Conservation (phyloP, 1,140 invertebrate species). For the Pogonomyrmex barbatus region DNA sequence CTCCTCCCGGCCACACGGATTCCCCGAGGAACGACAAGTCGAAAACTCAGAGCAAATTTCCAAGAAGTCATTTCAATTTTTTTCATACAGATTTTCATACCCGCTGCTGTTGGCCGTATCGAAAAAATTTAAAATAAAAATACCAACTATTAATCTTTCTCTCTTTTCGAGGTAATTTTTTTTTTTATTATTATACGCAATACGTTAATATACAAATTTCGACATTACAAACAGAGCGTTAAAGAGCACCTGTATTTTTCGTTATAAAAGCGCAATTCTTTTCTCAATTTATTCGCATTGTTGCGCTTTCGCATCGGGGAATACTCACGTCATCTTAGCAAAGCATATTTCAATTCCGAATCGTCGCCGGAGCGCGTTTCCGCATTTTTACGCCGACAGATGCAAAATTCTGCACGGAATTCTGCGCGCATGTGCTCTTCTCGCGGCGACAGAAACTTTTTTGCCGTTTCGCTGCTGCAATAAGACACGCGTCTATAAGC, state of each 20-base stretch:
- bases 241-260: slow-evolving; percentile 1
- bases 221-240: slow-evolving; percentile 7
- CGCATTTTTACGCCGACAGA: slow-evolving; percentile 54
- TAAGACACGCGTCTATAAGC: slow-evolving; percentile 62
- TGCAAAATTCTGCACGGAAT: slow-evolving; percentile 52
- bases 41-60: not conserved
- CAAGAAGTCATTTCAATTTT: not conserved
- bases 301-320: slow-evolving; percentile 5
- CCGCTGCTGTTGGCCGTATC: not conserved
- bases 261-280: slow-evolving; percentile 16
- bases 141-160: not conserved
- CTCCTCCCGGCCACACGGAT: not conserved
- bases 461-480: slow-evolving; percentile 46
- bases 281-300: slow-evolving; percentile 40
- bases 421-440: slow-evolving; percentile 35
- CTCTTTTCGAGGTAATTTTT: not conserved
- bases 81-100: not conserved
- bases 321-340: slow-evolving; percentile 46
- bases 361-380: slow-evolving; percentile 27
- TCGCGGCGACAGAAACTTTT: slow-evolving; percentile 38
- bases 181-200: too few relatives aligned
- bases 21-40: not conserved
- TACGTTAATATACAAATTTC: not conserved
- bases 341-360: slow-evolving; percentile 57
- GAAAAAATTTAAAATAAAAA: not conserved